Conservation (phyloP, 2,797 vertebrate genomes). For the Prionace glauca region DNA sequence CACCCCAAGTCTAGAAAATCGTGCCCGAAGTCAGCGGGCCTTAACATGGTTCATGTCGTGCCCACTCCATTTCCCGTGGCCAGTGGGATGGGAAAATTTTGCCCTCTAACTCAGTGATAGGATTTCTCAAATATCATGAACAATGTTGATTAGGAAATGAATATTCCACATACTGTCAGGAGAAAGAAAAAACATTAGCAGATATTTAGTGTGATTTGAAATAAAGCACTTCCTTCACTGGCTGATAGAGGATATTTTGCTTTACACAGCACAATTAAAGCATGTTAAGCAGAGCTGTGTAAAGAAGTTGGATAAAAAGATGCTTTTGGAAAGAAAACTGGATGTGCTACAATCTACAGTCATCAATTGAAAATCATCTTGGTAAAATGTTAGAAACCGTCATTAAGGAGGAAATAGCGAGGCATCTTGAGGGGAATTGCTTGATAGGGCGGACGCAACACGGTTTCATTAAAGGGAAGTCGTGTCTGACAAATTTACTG, state of each 20-base stretch:
- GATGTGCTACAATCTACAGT: neutral
- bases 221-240: neutral
- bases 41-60: no score
- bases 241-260: neutral
- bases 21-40: no score
- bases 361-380: neutral
- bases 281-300: neutral
- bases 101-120: neutral
- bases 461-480: no score
- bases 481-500: no score
- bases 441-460: no score
- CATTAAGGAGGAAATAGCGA: no score
- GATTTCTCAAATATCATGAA: neutral
- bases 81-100: no score
- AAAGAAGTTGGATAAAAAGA: constrained; percentile 1
- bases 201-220: neutral
- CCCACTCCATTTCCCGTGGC: no score
- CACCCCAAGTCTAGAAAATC: no score
- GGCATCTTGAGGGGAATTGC: no score
- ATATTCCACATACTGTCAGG: neutral
- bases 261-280: neutral
- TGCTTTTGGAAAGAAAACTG: neutral
- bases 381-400: no score
- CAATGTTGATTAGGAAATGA: no score
- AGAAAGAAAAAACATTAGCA: neutral